These are phyloP conservation scores for Synergus umbraculus DNA, from an alignment of 2,888 invertebrate species.

Conservation along the genomic window DNA sequence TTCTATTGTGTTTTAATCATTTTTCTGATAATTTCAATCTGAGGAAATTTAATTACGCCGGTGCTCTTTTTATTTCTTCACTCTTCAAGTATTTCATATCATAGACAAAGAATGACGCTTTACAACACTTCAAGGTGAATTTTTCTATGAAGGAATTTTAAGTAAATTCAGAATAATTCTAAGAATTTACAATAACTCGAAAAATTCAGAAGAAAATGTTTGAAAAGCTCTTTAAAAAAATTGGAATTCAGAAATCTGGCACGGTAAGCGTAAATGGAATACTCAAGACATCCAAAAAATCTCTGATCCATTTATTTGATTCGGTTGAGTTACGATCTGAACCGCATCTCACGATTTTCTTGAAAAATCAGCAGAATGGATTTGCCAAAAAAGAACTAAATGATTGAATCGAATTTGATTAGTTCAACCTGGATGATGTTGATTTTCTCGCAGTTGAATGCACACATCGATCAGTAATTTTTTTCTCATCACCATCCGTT, in stretches of 20 bases:
- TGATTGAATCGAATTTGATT: background rate
- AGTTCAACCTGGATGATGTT: background rate
- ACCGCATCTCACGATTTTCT: background rate
- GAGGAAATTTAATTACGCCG: background rate
- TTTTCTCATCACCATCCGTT: constrained; percentile 16
- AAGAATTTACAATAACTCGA: no score
- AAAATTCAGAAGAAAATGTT: no score
- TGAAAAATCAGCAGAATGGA: background rate
- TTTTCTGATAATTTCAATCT: background rate
- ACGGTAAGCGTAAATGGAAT: background rate
- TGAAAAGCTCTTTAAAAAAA: no score
- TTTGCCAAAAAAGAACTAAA: background rate
- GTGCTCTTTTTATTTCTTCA: no score
- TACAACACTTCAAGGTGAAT: no score
- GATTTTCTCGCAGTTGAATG: background rate
- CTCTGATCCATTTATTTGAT: background rate
- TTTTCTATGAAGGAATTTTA: no score
- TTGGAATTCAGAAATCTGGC: no score
- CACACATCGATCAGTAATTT: background rate
- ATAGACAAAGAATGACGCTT: no score
- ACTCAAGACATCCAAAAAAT: background rate
- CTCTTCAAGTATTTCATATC: background rate
- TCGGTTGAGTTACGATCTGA: background rate
- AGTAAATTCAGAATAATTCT: no score
- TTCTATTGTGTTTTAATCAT: background rate